Percentiles rank a stretch among this genome's conserved stretches.
Conservation (phyloP, 2,888 invertebrate genomes). For the Meandrusa payeni region DNA sequence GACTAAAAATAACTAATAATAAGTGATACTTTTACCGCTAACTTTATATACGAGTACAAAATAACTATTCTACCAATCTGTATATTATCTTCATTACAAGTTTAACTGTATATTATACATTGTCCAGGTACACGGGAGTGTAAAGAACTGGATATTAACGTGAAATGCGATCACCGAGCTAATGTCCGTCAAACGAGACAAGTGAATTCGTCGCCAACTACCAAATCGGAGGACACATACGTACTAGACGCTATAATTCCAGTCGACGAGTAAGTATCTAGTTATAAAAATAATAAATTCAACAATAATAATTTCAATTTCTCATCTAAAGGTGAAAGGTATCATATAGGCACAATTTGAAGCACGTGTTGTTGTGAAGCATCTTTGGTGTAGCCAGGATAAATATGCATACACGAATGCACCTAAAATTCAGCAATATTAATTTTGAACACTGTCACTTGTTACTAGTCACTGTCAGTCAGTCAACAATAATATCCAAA, state of each 20-base stretch:
- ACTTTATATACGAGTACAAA: too few species aligned
- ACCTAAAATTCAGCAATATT: too few species aligned
- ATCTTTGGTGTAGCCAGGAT: constrained; percentile 21
- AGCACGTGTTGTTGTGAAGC: constrained; percentile 22
- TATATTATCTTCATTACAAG: too few species aligned
- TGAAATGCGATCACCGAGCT: constrained; percentile 92
- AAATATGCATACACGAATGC: too few species aligned
- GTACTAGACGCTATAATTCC: constrained; percentile 91
- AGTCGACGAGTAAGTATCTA: constrained; percentile 88
- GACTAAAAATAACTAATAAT: too few species aligned
- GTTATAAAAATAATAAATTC: too few species aligned
- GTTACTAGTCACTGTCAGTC: too few species aligned
- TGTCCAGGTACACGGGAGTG: constrained; percentile 90
- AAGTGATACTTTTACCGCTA: too few species aligned
- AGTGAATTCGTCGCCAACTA: constrained; percentile 69
- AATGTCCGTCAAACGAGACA: constrained; percentile 84
- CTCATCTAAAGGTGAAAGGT: constrained; percentile 5
- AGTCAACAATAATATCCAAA: too few species aligned
- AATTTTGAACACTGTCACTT: too few species aligned
- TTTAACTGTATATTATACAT: too few species aligned
- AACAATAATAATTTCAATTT: neutral
- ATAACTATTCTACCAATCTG: too few species aligned
- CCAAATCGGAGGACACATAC: constrained; percentile 89
- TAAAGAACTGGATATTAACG: constrained; percentile 93
- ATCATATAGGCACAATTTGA: constrained; percentile 29